A percentile compares a stretch with the other conserved stretches of the same genome.
Evolutionary conservation across 1,140 invertebrate species (phyloP).

Genomic region (Pogonomyrmex californicus): DNA sequence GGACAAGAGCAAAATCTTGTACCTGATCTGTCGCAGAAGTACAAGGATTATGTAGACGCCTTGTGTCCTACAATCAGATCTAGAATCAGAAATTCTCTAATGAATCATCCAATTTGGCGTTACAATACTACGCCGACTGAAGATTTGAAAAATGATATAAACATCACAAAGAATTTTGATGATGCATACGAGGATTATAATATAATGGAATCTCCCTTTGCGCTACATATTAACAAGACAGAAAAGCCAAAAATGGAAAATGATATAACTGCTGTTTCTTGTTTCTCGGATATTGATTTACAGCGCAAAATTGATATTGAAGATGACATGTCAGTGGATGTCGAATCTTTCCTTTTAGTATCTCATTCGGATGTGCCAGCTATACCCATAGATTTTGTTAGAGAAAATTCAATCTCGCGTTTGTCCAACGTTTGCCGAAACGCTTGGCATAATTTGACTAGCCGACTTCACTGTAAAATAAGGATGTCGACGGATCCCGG

Average conservation of each 20-base stretch:
- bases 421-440: constrained; percentile 66
- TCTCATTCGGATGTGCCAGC: neutral
- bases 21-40: neutral
- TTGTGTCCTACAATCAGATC: too few species aligned
- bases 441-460: constrained; percentile 52
- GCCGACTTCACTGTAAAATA: constrained; percentile 41
- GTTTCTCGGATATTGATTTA: neutral
- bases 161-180: neutral
- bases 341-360: neutral
- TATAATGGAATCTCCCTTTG: constrained; percentile 36
- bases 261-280: neutral
- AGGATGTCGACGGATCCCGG: neutral
- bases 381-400: neutral
- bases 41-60: neutral
- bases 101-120: neutral
- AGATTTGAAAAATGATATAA: neutral
- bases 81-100: too few species aligned
- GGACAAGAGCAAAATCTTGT: neutral
- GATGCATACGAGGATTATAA: constrained; percentile 24
- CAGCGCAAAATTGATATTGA: neutral
- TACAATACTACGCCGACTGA: neutral
- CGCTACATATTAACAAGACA: neutral
- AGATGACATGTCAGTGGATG: neutral
- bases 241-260: neutral
- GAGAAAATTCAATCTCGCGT: constrained; percentile 4